Percentiles rank a stretch among this genome's conserved stretches.
These are phyloP conservation scores for Patiria miniata DNA, from an alignment of 35 echinoderm and acorn worm genomes.

Conservation along the genomic window DNA sequence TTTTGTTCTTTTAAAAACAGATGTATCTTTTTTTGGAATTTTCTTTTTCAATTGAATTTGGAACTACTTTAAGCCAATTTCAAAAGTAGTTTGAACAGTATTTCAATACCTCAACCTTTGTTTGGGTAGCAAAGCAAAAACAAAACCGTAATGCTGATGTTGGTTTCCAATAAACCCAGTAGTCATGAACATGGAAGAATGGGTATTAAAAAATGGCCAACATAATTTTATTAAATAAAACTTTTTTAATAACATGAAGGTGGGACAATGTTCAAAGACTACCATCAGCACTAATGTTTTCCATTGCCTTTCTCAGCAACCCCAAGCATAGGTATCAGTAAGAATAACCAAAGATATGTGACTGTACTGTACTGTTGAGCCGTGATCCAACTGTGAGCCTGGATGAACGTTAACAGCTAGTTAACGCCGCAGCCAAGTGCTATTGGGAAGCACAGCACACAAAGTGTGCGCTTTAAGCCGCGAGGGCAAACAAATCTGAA, in stretches of 20 bases:
- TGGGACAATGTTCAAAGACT: neutral
- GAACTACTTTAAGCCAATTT: slow-evolving; percentile 29
- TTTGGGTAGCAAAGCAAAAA: slow-evolving; percentile 30
- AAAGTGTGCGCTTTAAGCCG: slow-evolving; percentile 64
- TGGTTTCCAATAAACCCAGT: neutral
- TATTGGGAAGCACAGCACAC: slow-evolving; percentile 64
- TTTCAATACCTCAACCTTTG: slow-evolving; percentile 33
- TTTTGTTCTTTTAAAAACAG: neutral
- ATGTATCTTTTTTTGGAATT: neutral
- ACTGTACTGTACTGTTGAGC: slow-evolving; percentile 76
- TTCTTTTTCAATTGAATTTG: neutral
- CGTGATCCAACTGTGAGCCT: slow-evolving; percentile 34
- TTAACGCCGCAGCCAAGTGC: slow-evolving; percentile 75
- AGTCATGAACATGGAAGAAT: neutral
- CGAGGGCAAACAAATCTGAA: slow-evolving; percentile 57
- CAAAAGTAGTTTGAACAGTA: slow-evolving; percentile 22
- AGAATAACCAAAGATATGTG: slow-evolving; percentile 53
- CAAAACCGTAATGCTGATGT: slow-evolving; percentile 38
- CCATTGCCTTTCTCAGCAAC: slow-evolving; percentile 15
- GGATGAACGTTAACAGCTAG: slow-evolving; percentile 65
- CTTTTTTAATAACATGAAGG: slow-evolving; percentile 9
- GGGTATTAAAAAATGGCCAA: neutral
- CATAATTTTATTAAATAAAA: slow-evolving; percentile 7
- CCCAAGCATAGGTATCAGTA: slow-evolving; percentile 35
- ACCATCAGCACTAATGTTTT: slow-evolving; percentile 45